These are phyloP conservation scores for Pampusana beccarii DNA, from an alignment of 2,113 vertebrate genomes.

Conservation along the genomic window DNA sequence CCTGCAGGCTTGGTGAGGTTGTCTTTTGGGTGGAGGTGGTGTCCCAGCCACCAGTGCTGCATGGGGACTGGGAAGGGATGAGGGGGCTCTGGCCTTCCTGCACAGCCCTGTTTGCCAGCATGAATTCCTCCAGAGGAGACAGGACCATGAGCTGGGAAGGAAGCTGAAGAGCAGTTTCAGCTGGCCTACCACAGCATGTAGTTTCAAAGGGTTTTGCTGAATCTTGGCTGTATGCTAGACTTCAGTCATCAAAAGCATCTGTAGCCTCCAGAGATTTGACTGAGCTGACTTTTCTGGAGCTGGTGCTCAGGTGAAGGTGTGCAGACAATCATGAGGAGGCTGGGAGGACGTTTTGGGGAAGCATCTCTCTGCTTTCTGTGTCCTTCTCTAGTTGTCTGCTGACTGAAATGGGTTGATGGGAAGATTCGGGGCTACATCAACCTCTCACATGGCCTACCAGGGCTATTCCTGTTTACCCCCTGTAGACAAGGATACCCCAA, in stretches of 20 bases:
- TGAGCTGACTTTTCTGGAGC: background rate
- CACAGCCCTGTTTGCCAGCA: accelerated
- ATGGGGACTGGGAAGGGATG: background rate
- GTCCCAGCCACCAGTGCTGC: accelerated
- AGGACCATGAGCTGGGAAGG: background rate
- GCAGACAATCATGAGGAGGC: accelerated
- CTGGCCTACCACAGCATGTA: background rate
- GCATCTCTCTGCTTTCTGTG: background rate
- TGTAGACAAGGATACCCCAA: background rate
- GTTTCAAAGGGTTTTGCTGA: background rate
- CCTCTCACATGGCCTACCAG: background rate
- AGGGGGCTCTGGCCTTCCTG: background rate
- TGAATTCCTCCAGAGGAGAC: background rate
- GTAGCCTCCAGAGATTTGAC: background rate
- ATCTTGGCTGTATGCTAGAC: background rate
- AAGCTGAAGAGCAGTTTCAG: background rate
- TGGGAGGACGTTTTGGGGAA: background rate
- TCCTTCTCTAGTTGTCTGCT: background rate
- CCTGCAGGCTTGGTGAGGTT: background rate
- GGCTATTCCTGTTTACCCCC: background rate
- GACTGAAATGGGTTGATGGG: background rate
- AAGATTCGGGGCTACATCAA: background rate
- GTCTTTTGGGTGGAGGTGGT: background rate
- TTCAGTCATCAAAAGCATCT: background rate
- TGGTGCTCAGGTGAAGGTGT: background rate